Evolutionary conservation across 2,888 invertebrate genomes (phyloP), one percentile per base, ranked within the genome.

Genomic region (Calliphora vomitoria): DNA sequence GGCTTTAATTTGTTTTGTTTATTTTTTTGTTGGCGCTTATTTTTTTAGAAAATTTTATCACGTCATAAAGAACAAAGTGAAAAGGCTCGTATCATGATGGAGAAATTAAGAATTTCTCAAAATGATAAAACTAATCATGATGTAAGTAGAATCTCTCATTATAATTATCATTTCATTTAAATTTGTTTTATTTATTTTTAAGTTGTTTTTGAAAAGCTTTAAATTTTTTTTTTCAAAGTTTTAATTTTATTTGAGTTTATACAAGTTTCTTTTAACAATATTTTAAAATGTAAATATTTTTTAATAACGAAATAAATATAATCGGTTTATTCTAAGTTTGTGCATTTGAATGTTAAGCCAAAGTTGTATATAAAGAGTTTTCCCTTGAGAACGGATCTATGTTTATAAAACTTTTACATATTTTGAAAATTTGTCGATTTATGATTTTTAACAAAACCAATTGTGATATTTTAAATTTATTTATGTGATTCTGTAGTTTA

Each of bases 21-120:
- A 82, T 89, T 90, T 90, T 75, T 44, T 82, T 55, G 55, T 90
- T 89, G 81, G 89, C 89, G 88, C 88, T 86, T 90, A 89, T 89
- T 87, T 87, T 90, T 91, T 89, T 92, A 94, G 94, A 93, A 93
- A 92, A 93, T 94, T 91, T 91, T 94, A 90, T 91, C 92, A 88
- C 93, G 94, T 89, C 94, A 94, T 91, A 94, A 93, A 90, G 93
- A 94, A 92, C 93, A 94, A 93, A 94, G 93, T 90, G 94, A 94
- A 91, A 94, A 94, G 90, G 94, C 94, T 87, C 93, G 94, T 90
- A 91, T 92, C 88, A 92, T 94, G 93, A 94, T 93, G 90, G 94
- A 94, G 91, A 94, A 93, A 90, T 92, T 93, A 75, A 92, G 91
- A 92, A 90, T 91, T 90, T 91, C 92, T 87, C 91, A 91, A 79